phyloP scores from a whole-genome alignment of 1,140 invertebrate species.

The Zaprionus ghesquierei region DNA sequence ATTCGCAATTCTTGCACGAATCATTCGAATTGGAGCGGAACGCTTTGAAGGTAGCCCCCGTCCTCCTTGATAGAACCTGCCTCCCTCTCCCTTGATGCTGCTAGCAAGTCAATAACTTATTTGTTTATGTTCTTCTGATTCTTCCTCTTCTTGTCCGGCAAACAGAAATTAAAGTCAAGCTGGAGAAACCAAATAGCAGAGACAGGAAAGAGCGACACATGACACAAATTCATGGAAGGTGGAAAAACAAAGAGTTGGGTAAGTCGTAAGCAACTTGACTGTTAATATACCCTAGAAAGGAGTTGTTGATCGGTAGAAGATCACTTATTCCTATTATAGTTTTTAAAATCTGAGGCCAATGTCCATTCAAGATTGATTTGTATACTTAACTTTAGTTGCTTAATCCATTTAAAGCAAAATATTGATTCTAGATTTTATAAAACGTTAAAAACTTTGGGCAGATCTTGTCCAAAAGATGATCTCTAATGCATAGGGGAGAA shows the following conservation, averaged over 20 bases:
- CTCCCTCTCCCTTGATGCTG: conserved; percentile 14
- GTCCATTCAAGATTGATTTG: neutral
- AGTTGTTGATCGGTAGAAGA: too few relatives aligned
- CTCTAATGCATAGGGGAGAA: too few relatives aligned
- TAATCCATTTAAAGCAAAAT: too few relatives aligned
- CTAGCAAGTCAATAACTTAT: conserved; percentile 67
- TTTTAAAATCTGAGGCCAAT: neutral
- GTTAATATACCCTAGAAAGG: neutral
- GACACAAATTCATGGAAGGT: conserved; percentile 72
- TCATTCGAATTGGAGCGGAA: conserved; percentile 64
- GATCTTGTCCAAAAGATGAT: too few relatives aligned
- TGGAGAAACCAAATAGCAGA: conserved; percentile 17
- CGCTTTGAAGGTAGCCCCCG: conserved; percentile 16
- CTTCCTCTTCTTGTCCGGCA: conserved; percentile 71
- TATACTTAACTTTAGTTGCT: too few relatives aligned
- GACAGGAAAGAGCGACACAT: conserved; percentile 63
- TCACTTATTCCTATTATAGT: too few relatives aligned
- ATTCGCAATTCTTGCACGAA: conserved; percentile 6
- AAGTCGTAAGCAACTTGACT: neutral
- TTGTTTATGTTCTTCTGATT: conserved; percentile 7
- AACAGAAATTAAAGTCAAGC: conserved; percentile 72
- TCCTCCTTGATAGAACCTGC: neutral
- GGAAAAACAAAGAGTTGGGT: conserved; percentile 37
- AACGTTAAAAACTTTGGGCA: too few relatives aligned
- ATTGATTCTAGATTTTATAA: too few relatives aligned